Evolutionary conservation across 2,797 vertebrate species (phyloP).

Genomic region (Mormyrops attenuatus): DNA sequence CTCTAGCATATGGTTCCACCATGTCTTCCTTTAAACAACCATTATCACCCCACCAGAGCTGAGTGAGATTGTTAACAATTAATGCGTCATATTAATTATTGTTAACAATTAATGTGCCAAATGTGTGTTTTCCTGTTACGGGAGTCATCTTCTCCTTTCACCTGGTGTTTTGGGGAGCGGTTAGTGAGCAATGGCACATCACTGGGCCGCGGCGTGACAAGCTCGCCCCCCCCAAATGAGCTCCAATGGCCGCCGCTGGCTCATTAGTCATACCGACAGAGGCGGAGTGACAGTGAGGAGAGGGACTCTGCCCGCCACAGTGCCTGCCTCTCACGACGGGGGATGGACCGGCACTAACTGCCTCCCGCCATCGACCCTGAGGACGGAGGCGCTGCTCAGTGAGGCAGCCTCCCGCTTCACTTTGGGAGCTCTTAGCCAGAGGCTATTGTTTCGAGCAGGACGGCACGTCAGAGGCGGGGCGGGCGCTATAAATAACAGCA

Average conservation of each 20-base stretch:
- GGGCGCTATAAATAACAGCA: neutral
- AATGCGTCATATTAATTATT: neutral
- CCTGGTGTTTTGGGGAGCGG: neutral
- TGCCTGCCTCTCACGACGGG: neutral
- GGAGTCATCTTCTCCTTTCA: neutral
- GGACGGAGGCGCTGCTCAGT: neutral
- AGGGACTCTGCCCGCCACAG: neutral
- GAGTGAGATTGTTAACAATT: neutral
- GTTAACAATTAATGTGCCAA: neutral
- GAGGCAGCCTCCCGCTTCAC: neutral
- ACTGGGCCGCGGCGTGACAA: neutral
- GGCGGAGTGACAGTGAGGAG: slow-evolving; percentile 16
- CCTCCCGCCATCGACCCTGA: neutral
- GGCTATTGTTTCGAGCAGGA: slow-evolving; percentile 1
- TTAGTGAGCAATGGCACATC: neutral
- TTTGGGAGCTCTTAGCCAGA: neutral
- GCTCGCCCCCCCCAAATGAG: neutral
- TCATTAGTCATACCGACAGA: slow-evolving; percentile 34
- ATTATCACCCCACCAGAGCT: neutral
- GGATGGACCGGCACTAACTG: neutral
- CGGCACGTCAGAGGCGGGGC: neutral
- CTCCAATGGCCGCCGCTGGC: slow-evolving; percentile 20
- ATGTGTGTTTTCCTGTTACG: neutral
- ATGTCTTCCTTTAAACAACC: neutral
- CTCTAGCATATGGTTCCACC: neutral